Percentiles rank a stretch among this genome's conserved stretches.
Evolutionary conservation across 2,113 vertebrate genomes (phyloP).

Genomic region (Chroicocephalus ridibundus): DNA sequence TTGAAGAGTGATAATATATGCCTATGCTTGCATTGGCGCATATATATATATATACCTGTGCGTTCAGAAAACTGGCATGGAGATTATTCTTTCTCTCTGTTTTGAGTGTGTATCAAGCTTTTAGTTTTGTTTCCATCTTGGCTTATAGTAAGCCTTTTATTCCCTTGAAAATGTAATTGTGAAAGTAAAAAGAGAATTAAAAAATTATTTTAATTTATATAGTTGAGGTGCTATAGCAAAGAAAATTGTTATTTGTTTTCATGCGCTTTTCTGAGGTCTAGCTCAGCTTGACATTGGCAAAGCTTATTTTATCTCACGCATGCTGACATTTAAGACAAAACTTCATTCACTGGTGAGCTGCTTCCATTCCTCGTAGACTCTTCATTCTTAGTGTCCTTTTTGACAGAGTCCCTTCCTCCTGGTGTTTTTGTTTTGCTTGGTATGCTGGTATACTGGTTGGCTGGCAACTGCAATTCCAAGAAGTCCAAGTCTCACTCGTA

Average conservation of each 20-base stretch:
- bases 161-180: background rate
- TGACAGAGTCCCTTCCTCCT: background rate
- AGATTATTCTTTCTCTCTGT: background rate
- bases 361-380: background rate
- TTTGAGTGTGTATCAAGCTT: background rate
- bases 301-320: background rate
- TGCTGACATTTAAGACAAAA: background rate
- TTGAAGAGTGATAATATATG: background rate
- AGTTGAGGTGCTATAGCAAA: background rate
- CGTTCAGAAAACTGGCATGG: background rate
- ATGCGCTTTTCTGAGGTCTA: background rate
- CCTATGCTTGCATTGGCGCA: background rate
- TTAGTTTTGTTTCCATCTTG: background rate
- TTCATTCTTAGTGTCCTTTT: background rate
- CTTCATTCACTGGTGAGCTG: background rate
- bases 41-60: background rate
- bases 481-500: background rate
- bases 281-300: background rate
- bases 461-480: background rate
- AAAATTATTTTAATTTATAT: background rate
- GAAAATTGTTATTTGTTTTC: background rate
- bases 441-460: background rate
- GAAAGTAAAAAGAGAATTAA: background rate
- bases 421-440: background rate
- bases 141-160: background rate